Evolutionary conservation across 2,888 invertebrate genomes (phyloP), one percentile per base, ranked within the genome.

Genomic region (Poecilobothrus nobilitatus): DNA sequence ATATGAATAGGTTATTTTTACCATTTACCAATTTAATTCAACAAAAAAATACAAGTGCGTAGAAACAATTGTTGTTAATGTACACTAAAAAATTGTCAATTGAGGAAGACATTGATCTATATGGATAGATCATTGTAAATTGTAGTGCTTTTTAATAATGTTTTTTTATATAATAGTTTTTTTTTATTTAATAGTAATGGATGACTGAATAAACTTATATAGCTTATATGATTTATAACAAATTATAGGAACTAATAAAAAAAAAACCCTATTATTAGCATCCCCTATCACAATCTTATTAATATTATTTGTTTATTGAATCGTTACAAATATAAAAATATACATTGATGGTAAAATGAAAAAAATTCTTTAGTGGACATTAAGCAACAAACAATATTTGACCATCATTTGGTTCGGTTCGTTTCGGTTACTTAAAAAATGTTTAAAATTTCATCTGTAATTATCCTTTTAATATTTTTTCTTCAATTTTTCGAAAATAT

Each of bases 361-460:
- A 34, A n/a, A 37, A n/a, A 20, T 8, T 37, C 18, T n/a, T 37
- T 65, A 65, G 65, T 65, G 37, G 65, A 34, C 65, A 20, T n/a
- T n/a, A 34, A 34, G 18, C 37, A 37, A 37, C 22, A 20, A 22
- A 33, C 65, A 18, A 10, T 18, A 65, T 22, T 65, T 34, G 37
- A 33, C n/a, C 65, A 65, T 34, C 7, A 65, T 63, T 63, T 53
- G 15, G 6, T 53, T 53, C 27, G 27, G 27, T 27, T 27, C n/a
- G n/a, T n/a, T n/a, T 15, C 6, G 15, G 15, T 53, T 18, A 53
- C 9, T 12, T 53, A 53, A 53, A 12, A 53, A 53, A 53, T 53
- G 53, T 53, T 53, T 4, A 53, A 53, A 53, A 53, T 2, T 18
- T 53, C 15, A 12, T 2, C 18, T 53, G 53, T 53, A 18, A 37